phyloP scores from a whole-genome alignment of 2,113 vertebrate species.

The Pelodiscus sinensis region DNA sequence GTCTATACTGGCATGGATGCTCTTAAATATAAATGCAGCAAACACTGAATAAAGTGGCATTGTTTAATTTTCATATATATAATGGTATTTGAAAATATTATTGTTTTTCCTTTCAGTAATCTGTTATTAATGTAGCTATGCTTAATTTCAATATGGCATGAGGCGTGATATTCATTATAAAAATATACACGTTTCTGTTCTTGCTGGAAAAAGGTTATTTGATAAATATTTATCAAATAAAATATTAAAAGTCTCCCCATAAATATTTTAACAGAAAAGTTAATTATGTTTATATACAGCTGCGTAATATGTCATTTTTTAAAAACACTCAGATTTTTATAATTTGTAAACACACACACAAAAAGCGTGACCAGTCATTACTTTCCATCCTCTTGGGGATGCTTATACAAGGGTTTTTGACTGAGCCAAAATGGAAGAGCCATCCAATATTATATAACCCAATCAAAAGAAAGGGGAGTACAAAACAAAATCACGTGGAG shows the following conservation, averaged over 20 bases:
- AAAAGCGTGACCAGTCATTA: neutral
- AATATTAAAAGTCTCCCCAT: slow-evolving; percentile 21
- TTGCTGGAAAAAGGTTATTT: slow-evolving; percentile 32
- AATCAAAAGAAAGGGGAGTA: rapidly evolving
- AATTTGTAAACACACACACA: too few relatives aligned
- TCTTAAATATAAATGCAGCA: slow-evolving; percentile 29
- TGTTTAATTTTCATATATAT: neutral
- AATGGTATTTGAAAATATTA: slow-evolving; percentile 16
- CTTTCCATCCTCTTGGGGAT: neutral
- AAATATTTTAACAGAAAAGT: neutral
- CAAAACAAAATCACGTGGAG: neutral
- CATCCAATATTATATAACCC: neutral
- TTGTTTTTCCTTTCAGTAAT: neutral
- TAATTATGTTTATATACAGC: neutral
- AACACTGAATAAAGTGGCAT: slow-evolving; percentile 15
- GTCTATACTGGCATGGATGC: too few relatives aligned
- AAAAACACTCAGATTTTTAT: neutral
- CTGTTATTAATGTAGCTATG: neutral
- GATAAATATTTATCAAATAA: slow-evolving; percentile 12
- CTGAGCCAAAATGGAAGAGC: neutral
- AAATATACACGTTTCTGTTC: slow-evolving; percentile 54
- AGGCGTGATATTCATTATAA: slow-evolving; percentile 54
- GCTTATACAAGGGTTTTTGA: rapidly evolving
- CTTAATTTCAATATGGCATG: slow-evolving; percentile 50
- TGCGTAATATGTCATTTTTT: neutral